Evolutionary conservation across 2,888 invertebrate species (phyloP).

Genomic region (Agrotis exclamationis): DNA sequence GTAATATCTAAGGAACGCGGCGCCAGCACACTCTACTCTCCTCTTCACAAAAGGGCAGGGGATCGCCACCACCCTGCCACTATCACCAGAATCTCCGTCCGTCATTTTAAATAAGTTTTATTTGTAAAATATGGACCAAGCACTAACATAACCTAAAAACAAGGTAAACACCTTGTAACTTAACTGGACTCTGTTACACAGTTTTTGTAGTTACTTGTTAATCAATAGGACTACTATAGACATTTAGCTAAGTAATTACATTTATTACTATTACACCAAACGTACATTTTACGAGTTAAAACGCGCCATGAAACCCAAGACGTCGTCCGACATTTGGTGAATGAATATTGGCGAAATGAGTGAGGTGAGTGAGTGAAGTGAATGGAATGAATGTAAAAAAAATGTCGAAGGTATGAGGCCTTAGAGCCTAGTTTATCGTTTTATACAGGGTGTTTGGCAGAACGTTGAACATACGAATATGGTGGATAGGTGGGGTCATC

Average conservation of each 20-base stretch:
- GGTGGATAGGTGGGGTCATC: too few species aligned
- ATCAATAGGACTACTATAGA: slow-evolving; percentile 44
- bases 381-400: slow-evolving; percentile 20
- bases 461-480: too few species aligned
- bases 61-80: slow-evolving; percentile 79
- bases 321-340: slow-evolving; percentile 65
- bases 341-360: slow-evolving; percentile 30
- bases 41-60: slow-evolving; percentile 80
- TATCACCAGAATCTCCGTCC: slow-evolving; percentile 78
- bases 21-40: slow-evolving; percentile 89
- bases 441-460: too few species aligned
- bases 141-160: slow-evolving; percentile 88
- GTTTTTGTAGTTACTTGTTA: slow-evolving; percentile 42
- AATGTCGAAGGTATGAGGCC: slow-evolving; percentile 9
- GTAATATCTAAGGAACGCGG: slow-evolving; percentile 87
- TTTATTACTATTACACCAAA: slow-evolving; percentile 58
- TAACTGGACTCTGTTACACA: slow-evolving; percentile 39
- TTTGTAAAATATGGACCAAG: slow-evolving; percentile 78
- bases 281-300: slow-evolving; percentile 70
- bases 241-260: slow-evolving; percentile 48
- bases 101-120: slow-evolving; percentile 83
- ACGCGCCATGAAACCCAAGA: slow-evolving; percentile 75
- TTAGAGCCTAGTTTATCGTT: neutral
- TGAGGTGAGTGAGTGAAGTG: slow-evolving; percentile 23
- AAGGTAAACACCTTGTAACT: slow-evolving; percentile 71